Conservation (phyloP, 1,140 invertebrate species). For the Tribolium madens region DNA sequence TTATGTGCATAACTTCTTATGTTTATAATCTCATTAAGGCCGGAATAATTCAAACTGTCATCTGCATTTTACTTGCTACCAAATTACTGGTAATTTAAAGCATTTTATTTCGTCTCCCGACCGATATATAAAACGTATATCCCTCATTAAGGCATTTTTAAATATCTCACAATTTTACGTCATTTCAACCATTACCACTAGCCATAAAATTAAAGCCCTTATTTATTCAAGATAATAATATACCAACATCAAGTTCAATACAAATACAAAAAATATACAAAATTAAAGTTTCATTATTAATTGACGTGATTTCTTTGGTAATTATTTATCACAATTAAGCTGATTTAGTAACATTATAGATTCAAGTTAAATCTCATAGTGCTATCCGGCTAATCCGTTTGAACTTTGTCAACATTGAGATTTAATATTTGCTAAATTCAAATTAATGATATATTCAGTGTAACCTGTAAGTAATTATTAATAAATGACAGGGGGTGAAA, state of each 20-base stretch:
- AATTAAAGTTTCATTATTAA: no score
- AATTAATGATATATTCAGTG: not conserved
- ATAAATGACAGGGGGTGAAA: not conserved
- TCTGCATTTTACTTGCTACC: constrained; percentile 45
- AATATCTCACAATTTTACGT: constrained; percentile 2
- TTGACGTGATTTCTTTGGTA: no score
- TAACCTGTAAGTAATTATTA: not conserved
- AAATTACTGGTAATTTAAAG: constrained; percentile 43
- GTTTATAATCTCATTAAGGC: constrained; percentile 44
- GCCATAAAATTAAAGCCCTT: not conserved
- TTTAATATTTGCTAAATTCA: not conserved
- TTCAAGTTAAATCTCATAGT: not conserved
- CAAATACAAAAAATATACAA: not conserved
- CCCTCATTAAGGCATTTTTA: constrained; percentile 37
- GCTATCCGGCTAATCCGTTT: not conserved
- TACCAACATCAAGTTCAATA: no score
- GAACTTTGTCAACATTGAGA: not conserved
- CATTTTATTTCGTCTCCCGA: constrained; percentile 40
- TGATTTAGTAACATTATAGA: not conserved
- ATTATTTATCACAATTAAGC: no score
- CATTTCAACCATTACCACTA: constrained; percentile 7
- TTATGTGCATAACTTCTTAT: constrained; percentile 46
- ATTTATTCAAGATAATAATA: not conserved
- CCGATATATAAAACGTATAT: constrained; percentile 34
- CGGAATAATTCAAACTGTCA: constrained; percentile 45